Conservation (phyloP, 2,797 vertebrate genomes). For the Anguilla anguilla region DNA sequence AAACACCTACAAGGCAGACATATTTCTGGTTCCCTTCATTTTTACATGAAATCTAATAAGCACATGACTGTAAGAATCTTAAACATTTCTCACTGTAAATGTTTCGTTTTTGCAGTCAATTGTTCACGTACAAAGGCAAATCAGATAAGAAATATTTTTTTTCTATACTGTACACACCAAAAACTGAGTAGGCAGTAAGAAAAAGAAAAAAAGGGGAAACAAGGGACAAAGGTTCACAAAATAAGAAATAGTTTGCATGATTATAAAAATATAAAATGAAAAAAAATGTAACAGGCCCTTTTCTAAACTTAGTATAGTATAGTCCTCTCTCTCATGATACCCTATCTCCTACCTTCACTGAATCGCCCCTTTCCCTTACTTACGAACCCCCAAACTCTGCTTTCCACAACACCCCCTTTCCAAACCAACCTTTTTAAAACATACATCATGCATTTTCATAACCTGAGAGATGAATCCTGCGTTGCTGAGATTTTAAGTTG, state of each 20-base stretch:
- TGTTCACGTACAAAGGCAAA: conserved; percentile 26
- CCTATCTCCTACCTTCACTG: background rate
- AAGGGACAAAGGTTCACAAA: conserved; percentile 13
- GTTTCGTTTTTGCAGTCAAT: conserved; percentile 55
- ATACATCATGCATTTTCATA: conserved; percentile 19
- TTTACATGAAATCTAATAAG: conserved; percentile 54
- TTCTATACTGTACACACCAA: conserved; percentile 11
- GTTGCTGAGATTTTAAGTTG: background rate
- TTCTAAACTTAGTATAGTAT: conserved; percentile 6
- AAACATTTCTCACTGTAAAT: conserved; percentile 52
- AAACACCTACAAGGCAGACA: conserved; percentile 80
- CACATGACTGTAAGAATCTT: conserved; percentile 67
- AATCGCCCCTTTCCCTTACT: background rate
- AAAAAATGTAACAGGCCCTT: conserved; percentile 1
- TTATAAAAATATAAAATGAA: conserved; percentile 20
- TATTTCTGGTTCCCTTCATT: conserved; percentile 66
- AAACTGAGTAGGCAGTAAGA: conserved; percentile 16
- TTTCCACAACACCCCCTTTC: background rate
- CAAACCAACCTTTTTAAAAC: background rate
- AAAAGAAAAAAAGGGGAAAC: background rate
- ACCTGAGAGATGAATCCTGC: conserved; percentile 21
- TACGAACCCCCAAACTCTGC: background rate
- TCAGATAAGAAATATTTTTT: conserved; percentile 11
- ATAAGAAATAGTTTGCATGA: conserved; percentile 20
- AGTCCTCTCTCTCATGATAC: background rate